phyloP scores from a whole-genome alignment of 2,113 vertebrate species.

The Varanus komodoensis region DNA sequence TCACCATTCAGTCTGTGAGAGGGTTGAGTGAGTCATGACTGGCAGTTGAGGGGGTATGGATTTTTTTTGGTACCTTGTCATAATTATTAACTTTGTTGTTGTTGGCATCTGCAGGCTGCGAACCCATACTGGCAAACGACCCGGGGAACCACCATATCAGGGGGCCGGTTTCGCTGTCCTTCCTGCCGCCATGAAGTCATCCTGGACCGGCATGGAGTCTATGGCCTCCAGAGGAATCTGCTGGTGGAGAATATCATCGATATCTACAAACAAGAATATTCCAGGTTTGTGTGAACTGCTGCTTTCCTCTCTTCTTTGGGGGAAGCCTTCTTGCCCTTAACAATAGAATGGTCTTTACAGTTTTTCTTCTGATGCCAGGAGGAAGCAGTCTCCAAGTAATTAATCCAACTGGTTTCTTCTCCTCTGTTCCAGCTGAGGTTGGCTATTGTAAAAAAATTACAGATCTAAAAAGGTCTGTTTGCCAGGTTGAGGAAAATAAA shows the following conservation, averaged over 20 bases:
- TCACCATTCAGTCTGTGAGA: background rate
- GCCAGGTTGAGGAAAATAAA: too few species aligned
- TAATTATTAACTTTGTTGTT: background rate
- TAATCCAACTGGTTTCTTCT: background rate
- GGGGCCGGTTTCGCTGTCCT: conserved; percentile 91
- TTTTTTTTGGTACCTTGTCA: too few species aligned
- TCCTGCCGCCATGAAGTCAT: conserved; percentile 97
- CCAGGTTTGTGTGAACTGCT: conserved; percentile 70
- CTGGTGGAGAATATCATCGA: conserved; percentile 98
- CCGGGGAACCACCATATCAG: conserved; percentile 75
- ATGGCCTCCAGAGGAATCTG: conserved; percentile 94
- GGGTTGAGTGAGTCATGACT: too few species aligned
- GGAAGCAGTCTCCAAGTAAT: background rate
- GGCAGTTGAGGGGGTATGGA: too few species aligned
- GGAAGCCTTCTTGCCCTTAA: too few species aligned
- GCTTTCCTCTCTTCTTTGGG: too few species aligned
- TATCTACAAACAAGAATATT: conserved; percentile 92
- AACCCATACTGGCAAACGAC: conserved; percentile 80
- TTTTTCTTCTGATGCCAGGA: background rate
- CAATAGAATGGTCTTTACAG: background rate
- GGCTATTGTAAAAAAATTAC: background rate
- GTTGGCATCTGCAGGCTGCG: conserved; percentile 70
- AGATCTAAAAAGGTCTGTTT: too few species aligned
- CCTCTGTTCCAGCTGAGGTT: background rate
- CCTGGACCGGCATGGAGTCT: conserved; percentile 95